Evolutionary conservation across 2,113 vertebrate species (phyloP).

Genomic region (Cettia cetti): DNA sequence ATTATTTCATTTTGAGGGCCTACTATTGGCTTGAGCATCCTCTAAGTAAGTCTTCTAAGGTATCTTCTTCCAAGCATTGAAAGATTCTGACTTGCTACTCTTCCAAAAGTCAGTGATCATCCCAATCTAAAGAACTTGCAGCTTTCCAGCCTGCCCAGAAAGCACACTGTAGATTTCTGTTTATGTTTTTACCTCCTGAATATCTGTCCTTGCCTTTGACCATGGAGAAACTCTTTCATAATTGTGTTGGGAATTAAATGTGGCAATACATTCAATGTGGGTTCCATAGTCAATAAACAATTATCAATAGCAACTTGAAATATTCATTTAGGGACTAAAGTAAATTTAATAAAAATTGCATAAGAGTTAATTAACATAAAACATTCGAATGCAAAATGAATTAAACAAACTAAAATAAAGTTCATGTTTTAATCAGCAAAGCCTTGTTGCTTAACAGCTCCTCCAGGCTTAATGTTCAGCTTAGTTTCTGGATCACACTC

Average conservation of each 20-base stretch:
- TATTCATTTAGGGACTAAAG: constrained; percentile 42
- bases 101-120: background rate
- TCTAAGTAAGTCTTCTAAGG: background rate
- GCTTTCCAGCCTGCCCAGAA: background rate
- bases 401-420: constrained; percentile 56
- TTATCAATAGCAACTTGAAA: constrained; percentile 47
- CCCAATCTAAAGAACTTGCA: background rate
- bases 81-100: background rate
- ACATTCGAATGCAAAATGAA: constrained; percentile 16
- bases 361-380: constrained; percentile 58
- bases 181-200: background rate
- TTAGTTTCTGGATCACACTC: constrained; percentile 50
- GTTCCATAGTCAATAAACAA: background rate
- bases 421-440: constrained; percentile 67
- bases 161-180: background rate
- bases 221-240: background rate
- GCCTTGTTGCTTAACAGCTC: constrained; percentile 52
- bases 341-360: constrained; percentile 61
- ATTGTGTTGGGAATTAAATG: background rate
- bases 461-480: constrained; percentile 55
- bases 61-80: background rate
- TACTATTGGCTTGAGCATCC: background rate
- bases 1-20: background rate
- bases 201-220: background rate
- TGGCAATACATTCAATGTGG: background rate